Evolutionary conservation across 2,888 invertebrate species (phyloP), one percentile per base, ranked within the genome.

Genomic region (Drosophila lacicola): DNA sequence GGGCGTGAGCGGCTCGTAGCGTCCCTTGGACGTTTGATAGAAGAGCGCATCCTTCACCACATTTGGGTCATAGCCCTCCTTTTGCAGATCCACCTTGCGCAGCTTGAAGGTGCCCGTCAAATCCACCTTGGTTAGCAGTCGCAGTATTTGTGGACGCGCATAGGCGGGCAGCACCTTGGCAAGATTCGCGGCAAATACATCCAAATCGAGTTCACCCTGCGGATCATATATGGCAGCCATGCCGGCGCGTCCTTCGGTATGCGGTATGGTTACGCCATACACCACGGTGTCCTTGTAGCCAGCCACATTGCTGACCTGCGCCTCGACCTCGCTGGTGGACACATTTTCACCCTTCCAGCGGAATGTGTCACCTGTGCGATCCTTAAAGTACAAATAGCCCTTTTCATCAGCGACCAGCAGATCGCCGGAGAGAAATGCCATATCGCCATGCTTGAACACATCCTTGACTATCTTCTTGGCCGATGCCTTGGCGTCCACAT

Each of bases 281-380:
- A 98, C 98, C 4, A 97, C 96, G 34, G 96, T 97, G 92, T 98
- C 98, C 88, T 96, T 95, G 85, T 97, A 96, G 69, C 95, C 95
- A 3, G 96, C 94, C 45, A 96, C 93, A 89, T 96, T 96, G 84
- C 97, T 97, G 56, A 98, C 94, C 77, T 97, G 95, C 2, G 96
- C 97, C 93, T 99, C 99, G 6, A 99, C 96, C 93, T 99, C 99
- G 3, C 97, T 96, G 9, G 99, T 99, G 47, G 98, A 98, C 9
- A 99, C 99, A 92, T 99, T 99, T 93, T 99, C 99, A 13, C 99
- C 99, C 91, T 98, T 97, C 98, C 98, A 98, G 53, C 98, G 94
- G 94, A 97, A 99, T 13, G 99, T 99, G 92, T 99, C 99, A 0
- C 99, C 99, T 0, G 98, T 98, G 81, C 99, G 94, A 92, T 99